phyloP scores from a whole-genome alignment of 2,888 invertebrate genomes.

The Cataglyphis albicans region DNA sequence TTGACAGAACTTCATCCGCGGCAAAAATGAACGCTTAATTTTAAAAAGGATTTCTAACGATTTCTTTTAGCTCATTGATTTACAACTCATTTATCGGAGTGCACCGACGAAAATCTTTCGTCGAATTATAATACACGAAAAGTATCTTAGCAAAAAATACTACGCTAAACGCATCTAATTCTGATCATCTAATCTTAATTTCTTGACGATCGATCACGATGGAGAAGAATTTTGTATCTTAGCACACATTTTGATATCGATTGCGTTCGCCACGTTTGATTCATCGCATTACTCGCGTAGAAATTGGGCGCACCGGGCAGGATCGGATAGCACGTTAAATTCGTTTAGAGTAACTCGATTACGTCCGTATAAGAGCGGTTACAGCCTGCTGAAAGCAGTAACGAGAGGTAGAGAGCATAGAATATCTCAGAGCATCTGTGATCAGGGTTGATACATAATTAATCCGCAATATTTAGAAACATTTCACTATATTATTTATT shows the following conservation, averaged over 20 bases:
- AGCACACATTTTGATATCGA: slow-evolving; percentile 48
- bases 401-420: slow-evolving; percentile 38
- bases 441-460: slow-evolving; percentile 10
- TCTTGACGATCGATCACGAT: slow-evolving; percentile 14
- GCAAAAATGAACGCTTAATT: neutral
- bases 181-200: slow-evolving; percentile 36
- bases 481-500: neutral
- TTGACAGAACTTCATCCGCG: neutral
- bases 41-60: neutral
- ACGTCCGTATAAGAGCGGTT: neutral
- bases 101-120: neutral
- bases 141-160: slow-evolving; percentile 32
- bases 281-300: slow-evolving; percentile 33
- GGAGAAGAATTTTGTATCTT: slow-evolving; percentile 42
- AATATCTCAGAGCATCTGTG: slow-evolving; percentile 2
- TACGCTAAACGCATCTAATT: slow-evolving; percentile 27
- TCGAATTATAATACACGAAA: neutral
- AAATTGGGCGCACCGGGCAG: slow-evolving; percentile 35
- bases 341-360: slow-evolving; percentile 31
- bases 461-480: neutral
- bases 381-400: slow-evolving; percentile 4
- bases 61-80: neutral
- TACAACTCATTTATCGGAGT: neutral
- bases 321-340: slow-evolving; percentile 33
- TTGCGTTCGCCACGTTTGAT: slow-evolving; percentile 48